Evolutionary conservation across 2,797 vertebrate genomes (phyloP).

Genomic region (Bradypodion pumilum): DNA sequence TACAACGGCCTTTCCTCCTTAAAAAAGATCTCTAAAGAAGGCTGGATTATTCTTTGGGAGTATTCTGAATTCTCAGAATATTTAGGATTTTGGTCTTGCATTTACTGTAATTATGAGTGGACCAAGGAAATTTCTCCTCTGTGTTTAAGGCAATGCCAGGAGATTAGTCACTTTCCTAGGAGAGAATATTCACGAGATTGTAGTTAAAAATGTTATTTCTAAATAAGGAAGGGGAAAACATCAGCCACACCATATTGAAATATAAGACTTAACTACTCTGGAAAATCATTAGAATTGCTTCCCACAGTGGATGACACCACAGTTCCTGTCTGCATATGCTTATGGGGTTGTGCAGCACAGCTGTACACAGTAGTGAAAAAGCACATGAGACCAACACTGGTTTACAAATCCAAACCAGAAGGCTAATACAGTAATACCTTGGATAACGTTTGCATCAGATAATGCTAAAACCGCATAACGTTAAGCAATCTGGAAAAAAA

Average conservation of each 20-base stretch:
- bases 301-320: background rate
- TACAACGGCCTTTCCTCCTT: background rate
- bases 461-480: no score
- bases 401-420: background rate
- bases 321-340: background rate
- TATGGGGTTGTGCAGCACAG: background rate
- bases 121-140: background rate
- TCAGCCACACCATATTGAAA: background rate
- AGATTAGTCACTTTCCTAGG: background rate
- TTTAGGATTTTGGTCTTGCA: background rate
- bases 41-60: background rate
- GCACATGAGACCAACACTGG: background rate
- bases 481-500: no score
- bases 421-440: no score
- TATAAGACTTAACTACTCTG: fast-evolving
- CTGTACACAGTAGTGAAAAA: background rate
- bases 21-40: background rate
- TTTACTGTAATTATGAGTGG: no score
- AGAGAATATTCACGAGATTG: background rate
- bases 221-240: background rate
- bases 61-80: background rate
- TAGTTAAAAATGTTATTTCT: background rate
- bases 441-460: no score
- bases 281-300: background rate
- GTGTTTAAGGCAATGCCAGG: background rate